Evolutionary conservation across 2,888 invertebrate species (phyloP).

Genomic region (Piscicola geometra): DNA sequence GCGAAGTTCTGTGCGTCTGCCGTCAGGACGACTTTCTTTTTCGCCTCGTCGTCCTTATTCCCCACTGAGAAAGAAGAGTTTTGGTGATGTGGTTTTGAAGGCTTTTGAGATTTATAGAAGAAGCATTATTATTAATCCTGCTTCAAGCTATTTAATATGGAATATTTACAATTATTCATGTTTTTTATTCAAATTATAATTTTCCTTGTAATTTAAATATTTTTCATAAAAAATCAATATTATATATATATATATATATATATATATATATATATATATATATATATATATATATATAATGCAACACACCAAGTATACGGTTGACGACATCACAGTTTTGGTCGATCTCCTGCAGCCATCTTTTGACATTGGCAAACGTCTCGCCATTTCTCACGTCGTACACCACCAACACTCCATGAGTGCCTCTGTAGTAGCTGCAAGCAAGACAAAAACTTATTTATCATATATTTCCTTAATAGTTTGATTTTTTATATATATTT

Average conservation of each 20-base stretch:
- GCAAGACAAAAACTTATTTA: constrained; percentile 5
- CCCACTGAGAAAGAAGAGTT: constrained; percentile 49
- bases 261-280: no score
- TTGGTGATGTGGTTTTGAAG: no score
- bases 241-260: no score
- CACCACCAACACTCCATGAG: constrained; percentile 98
- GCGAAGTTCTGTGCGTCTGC: constrained; percentile 96
- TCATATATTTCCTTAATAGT: not conserved
- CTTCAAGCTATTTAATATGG: not conserved
- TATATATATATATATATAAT: no score
- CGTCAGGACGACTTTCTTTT: constrained; percentile 82
- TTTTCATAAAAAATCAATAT: no score
- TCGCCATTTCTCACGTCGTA: constrained; percentile 98
- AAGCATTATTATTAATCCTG: not conserved
- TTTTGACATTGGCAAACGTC: constrained; percentile 96
- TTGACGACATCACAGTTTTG: constrained; percentile 99
- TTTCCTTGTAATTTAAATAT: no score
- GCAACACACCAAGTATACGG: constrained; percentile 82
- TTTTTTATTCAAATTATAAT: not conserved
- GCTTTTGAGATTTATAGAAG: constrained; percentile 34
- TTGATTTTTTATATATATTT: no score
- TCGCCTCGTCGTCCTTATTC: constrained; percentile 55
- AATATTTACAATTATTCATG: not conserved
- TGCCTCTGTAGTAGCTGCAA: constrained; percentile 82
- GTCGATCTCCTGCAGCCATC: constrained; percentile 98